Evolutionary conservation across 2,113 vertebrate species (phyloP), one percentile per base, ranked within the genome.

Genomic region (Bufo gargarizans): DNA sequence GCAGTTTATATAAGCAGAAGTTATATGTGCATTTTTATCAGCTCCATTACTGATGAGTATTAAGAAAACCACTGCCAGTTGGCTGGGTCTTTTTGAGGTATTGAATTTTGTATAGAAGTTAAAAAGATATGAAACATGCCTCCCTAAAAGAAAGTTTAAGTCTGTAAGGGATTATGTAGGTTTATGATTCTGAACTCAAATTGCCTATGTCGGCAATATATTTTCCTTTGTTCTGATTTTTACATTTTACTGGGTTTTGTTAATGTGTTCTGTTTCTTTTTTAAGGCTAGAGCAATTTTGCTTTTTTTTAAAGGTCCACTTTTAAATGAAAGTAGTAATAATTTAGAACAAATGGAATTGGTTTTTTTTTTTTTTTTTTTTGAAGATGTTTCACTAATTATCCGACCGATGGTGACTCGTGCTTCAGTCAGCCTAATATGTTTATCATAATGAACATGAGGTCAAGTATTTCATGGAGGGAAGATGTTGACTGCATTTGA

Each of bases 1-100:
- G 82, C 50, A 67, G 63, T 83, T 83, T 83, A 67, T 83, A 83
- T 53, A 19, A 67, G 47, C 74, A 79, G 19, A 45, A 56, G 3
- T n/a, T 79, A 47, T 61, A 33, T 33, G 9, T 55, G 12, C n/a
- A 55, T 84, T 84, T 83, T 84, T 69, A 84, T 53, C 49, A 14
- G 55, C 22, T 43, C 2, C 13, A 61, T 45, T 59, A 45, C 55
- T 81, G 50, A 53, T 71, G 49, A 84, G 82, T 84, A 63, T 84
- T 84, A 69, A 50, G 3, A 13, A 80, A 80, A 7, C 20, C 61
- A 33, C 49, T 2, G 20, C 6, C 16, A 82, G 10, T 53, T 83
- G 45, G 61, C n/a, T 53, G 81, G 63, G 4, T 83, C 7, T 20
- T 22, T 14, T 45, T n/a, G 3, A 67, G 13, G 81, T 65, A 10